phyloP scores from a whole-genome alignment of 2,113 vertebrate species.

The Amphilophus citrinellus region DNA sequence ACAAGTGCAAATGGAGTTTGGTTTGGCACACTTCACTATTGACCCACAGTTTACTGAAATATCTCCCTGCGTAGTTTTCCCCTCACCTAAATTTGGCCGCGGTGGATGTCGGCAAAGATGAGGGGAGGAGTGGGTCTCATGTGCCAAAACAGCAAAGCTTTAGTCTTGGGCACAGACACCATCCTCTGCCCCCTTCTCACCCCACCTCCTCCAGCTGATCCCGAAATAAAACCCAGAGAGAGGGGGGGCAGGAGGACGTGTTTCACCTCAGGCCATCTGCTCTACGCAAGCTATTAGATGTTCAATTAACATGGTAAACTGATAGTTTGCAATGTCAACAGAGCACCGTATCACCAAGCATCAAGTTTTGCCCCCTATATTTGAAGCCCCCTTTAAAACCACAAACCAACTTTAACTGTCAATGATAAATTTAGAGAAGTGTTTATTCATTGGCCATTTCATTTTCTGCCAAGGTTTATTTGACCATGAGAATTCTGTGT shows the following conservation, averaged over 20 bases:
- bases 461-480: conserved; percentile 57
- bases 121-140: conserved; percentile 63
- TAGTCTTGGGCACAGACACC: conserved; percentile 56
- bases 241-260: conserved; percentile 51
- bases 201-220: conserved; percentile 65
- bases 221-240: conserved; percentile 70
- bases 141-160: conserved; percentile 71
- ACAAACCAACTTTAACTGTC: conserved; percentile 44
- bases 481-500: conserved; percentile 45
- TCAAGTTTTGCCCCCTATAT: conserved; percentile 17
- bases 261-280: conserved; percentile 68
- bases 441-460: conserved; percentile 64
- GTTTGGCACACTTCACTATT: conserved; percentile 74
- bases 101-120: conserved; percentile 70
- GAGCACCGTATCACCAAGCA: conserved; percentile 46
- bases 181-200: conserved; percentile 54
- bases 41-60: conserved; percentile 80
- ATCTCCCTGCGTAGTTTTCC: conserved; percentile 73
- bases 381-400: conserved; percentile 27
- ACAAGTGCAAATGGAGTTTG: conserved; percentile 83
- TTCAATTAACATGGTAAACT: conserved; percentile 72
- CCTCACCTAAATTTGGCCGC: conserved; percentile 71
- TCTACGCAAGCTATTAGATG: conserved; percentile 67
- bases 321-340: conserved; percentile 71
- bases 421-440: conserved; percentile 63